Conservation (phyloP, 2,888 invertebrate genomes). For the Yponomeuta evonymella region DNA sequence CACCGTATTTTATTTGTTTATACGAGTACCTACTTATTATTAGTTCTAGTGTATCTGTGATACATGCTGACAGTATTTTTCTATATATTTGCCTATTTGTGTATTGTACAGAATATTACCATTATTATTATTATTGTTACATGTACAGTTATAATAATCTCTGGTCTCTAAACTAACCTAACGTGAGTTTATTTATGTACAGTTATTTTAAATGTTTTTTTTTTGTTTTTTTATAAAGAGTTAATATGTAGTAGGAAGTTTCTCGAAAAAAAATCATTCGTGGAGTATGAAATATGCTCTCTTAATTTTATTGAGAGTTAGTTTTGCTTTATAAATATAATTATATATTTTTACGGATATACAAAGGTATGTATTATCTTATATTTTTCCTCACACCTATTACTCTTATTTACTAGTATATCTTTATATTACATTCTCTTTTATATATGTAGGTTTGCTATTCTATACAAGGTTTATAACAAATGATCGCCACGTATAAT, state of each 20-base stretch:
- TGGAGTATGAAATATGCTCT: background rate
- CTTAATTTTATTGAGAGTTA: background rate
- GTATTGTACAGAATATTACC: conserved; percentile 25
- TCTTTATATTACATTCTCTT: background rate
- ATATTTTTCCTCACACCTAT: background rate
- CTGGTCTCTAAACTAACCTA: no score
- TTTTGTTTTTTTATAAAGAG: background rate
- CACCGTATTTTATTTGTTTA: conserved; percentile 40
- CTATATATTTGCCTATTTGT: background rate
- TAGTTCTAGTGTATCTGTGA: conserved; percentile 26
- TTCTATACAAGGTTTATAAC: background rate
- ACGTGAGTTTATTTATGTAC: background rate
- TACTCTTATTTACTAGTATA: background rate
- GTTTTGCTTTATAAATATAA: background rate
- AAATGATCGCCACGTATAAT: background rate
- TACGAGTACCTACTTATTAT: background rate
- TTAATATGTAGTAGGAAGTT: no score
- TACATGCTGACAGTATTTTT: conserved; percentile 27
- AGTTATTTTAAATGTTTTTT: background rate
- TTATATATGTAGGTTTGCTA: background rate
- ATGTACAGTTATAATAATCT: background rate
- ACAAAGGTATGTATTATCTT: background rate
- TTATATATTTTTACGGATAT: no score
- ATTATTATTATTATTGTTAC: conserved; percentile 15
- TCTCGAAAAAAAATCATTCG: no score